Evolutionary conservation across 2,888 invertebrate species (phyloP), one percentile per base, ranked within the genome.

Genomic region (Allygus modestus): DNA sequence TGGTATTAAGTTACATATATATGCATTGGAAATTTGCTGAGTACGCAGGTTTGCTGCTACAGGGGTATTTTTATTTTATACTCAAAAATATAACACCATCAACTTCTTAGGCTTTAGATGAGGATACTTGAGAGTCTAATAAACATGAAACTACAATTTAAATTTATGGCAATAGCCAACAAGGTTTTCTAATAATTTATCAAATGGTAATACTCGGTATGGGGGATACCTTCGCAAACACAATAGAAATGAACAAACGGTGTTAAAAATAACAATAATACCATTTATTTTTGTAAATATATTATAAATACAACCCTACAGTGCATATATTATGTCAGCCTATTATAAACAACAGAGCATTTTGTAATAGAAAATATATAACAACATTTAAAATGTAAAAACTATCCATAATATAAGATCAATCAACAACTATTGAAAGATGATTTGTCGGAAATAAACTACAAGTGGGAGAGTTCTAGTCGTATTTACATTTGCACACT

Each of bases 291-390:
- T 86, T 85, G 85, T 86, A 85, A 84, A 85, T 85, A 86, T 85
- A 84, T 86, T 87, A 86, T 87, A 87, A 86, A 86, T 87, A 87
- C 86, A 87, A 86, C 86, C 86, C 87, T 87, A 87, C 86, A 86
- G 87, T 87, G 87, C 87, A 86, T 86, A 87, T 84, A 71, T 85
- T 85, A 85, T 79, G 65, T 84, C 79, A 86, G 84, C 71, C 46
- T 73, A 81, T 84, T 81, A 81, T 83, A 81, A 86, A 84, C 79
- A 69, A 82, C 84, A 79, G 79, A 85, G 71, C 75, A 85, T 61
- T 85, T 85, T 85, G 73, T 81, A 83, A 83, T 83, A 79, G 71
- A 83, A 85, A 85, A 79, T 71, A 58, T 83, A 83, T 85, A 83
- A 85, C 81, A 82, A 82, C 81, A 81, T 81, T 84, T 81, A 75